Evolutionary conservation across 1,140 invertebrate species (phyloP), one percentile per base, ranked within the genome.

Genomic region (Drosophila ficusphila): DNA sequence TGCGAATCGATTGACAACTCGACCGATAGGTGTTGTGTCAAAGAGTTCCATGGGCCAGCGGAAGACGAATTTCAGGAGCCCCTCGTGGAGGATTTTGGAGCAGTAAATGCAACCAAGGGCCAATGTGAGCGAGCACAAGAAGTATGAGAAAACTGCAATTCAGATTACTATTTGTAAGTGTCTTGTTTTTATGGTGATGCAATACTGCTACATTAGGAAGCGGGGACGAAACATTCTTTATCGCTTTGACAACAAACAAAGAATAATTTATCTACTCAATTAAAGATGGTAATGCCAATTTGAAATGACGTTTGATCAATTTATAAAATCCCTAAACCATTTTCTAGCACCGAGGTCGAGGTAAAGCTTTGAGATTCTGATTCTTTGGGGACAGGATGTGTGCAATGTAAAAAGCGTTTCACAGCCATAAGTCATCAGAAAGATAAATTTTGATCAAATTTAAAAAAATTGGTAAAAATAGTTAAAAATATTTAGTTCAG

Each of bases 21-120:
- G 92, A 76, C 96, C 96, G 68, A 93, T 88, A 11, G 96, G 96
- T 69, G 95, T 96, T 44, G 92, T 93, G 92, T 96, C 96, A 92
- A 97, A 97, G 92, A 96, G 95, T 57, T 92, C 93, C 92, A 96
- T 94, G 27, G 95, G 94, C 90, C 94, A 94, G 58, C 92, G 93
- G 65, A 97, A 89, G 67, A 96, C 91, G 85, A 93, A 93, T 49
- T 85, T 76, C 39, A 97, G 92, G 56, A 96, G 91, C 48, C 49
- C 70, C 53, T 91, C 79, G 91, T 96, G 95, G 73, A 96, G 92
- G 29, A 18, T n/a, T 61, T 76, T 81, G 41, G 91, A 64, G 38
- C 88, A 85, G 38, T 62, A 72, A 3, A 91, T 79, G 65, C 83
- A 91, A 12, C 92, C 92, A 16, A 92, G 38, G 6, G 92, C 91